Base-by-base conservation (phyloP, 2,888 invertebrate species). In the Sphecodes monilicornis region DNA sequence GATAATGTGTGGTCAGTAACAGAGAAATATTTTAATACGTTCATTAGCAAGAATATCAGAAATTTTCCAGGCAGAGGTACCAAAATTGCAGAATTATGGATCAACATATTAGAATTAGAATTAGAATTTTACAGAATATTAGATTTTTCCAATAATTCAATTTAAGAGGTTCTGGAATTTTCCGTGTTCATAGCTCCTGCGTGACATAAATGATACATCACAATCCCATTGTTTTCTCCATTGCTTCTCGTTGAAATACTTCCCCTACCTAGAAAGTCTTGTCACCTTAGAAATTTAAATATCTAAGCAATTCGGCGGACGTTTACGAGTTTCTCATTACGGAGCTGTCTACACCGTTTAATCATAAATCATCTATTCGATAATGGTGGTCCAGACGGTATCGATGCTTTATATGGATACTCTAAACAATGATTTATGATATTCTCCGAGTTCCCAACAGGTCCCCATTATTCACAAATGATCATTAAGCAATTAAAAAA, bases 261-360 rank as follows among this genome's bases (percentile, higher is more conserved):
- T 26, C 32, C 18, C 18, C 16, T 60, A 18, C 32, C 29, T 66
- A 22, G 66, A 36, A 66, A 32, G 10, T 22, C 10, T 8, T 36
- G 10, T 36, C 36, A 22, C 36, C 36, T 66, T 18, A 66, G 32
- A 68, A 41, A 32, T 36, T 16, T 39, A 50, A 29, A 46, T 13
- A 39, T 26, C 8, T 39, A 66, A 78, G 10, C 39, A 32, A 5
- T 41, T 2, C 29, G 10, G 4, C 29, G 66, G 16, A 32, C 16
- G 22, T 79, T 80, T 50, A 50, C 50, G n/a, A 64, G 22, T 1
- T 39, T 41, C 4, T 18, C 46, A 50, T 64, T 60, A 60, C 29
- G 13, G 1, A 16, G 5, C 39, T 64, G 39, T 46, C 36, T 16
- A n/a, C 26, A 36, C 13, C 13, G n/a, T 77, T 77, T 60, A n/a